Conservation (phyloP, 2,888 invertebrate species). For the Drosophila pseudotalamancana region DNA sequence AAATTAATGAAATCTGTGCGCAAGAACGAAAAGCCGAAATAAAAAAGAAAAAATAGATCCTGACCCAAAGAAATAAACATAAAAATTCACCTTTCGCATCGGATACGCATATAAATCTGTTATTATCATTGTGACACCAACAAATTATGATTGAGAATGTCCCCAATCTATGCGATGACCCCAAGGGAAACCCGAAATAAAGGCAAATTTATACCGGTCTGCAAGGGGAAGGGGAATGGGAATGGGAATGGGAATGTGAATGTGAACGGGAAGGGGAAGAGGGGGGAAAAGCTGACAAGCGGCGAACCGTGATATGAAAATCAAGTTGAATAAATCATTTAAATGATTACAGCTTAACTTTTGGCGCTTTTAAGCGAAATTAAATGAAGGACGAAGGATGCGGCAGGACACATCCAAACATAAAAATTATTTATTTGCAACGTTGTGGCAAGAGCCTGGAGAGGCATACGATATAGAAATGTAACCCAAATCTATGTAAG, state of each 20-base stretch:
- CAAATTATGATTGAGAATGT: slow-evolving; percentile 78
- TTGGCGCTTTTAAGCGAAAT: slow-evolving; percentile 80
- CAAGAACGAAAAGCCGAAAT: not conserved
- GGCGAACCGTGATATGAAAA: slow-evolving; percentile 73
- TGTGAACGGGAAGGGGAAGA: not conserved
- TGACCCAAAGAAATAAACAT: slow-evolving; percentile 27
- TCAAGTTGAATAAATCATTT: slow-evolving; percentile 79
- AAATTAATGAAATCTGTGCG: slow-evolving; percentile 5
- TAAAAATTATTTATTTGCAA: slow-evolving; percentile 78
- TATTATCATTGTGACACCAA: slow-evolving; percentile 80
- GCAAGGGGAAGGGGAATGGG: not conserved
- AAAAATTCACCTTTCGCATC: slow-evolving; percentile 61
- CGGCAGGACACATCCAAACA: slow-evolving; percentile 52
- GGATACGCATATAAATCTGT: slow-evolving; percentile 72
- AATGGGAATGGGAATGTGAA: slow-evolving; percentile 27
- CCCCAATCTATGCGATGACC: slow-evolving; percentile 46
- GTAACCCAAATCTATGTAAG: slow-evolving; percentile 81
- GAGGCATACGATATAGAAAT: slow-evolving; percentile 53
- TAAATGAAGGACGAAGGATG: slow-evolving; percentile 64
- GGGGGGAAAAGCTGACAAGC: slow-evolving; percentile 45
- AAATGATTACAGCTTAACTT: slow-evolving; percentile 80
- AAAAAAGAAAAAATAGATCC: not conserved
- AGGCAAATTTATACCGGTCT: slow-evolving; percentile 31
- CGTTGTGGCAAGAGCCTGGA: slow-evolving; percentile 29
- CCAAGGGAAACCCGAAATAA: slow-evolving; percentile 34